Evolutionary conservation across 2,113 vertebrate genomes (phyloP).

Genomic region (Eulemur macaco): DNA sequence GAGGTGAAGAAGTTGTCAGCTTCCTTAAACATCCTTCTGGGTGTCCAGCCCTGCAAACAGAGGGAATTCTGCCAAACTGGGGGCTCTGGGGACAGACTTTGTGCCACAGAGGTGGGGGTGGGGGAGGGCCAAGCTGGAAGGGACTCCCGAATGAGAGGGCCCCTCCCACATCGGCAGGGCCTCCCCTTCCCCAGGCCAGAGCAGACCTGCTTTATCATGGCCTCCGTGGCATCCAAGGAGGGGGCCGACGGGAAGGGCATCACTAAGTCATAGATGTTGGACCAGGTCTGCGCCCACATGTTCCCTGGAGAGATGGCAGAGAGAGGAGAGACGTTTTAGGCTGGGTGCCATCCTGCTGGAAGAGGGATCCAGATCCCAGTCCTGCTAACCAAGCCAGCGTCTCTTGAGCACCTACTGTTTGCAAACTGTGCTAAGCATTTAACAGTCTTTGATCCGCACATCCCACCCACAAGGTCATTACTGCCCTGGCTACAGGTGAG

Average conservation of each 20-base stretch:
- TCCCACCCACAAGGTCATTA: background rate
- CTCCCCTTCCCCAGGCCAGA: background rate
- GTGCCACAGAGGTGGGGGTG: fast-evolving
- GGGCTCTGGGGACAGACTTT: background rate
- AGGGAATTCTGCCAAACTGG: background rate
- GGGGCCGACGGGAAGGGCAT: constrained; percentile 91
- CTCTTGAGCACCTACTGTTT: background rate
- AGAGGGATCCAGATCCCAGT: background rate
- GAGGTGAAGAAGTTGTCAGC: constrained; percentile 93
- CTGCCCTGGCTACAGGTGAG: background rate
- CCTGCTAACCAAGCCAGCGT: background rate
- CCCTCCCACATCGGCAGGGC: background rate
- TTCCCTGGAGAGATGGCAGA: constrained; percentile 87
- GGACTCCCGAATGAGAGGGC: background rate
- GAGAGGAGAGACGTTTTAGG: background rate
- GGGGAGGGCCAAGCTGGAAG: background rate
- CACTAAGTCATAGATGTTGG: constrained; percentile 92
- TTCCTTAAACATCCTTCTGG: constrained; percentile 92
- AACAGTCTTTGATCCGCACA: background rate
- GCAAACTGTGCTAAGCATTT: background rate
- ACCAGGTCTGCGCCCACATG: constrained; percentile 99
- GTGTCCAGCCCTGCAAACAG: constrained; percentile 90
- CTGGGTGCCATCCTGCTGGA: fast-evolving
- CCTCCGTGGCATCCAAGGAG: constrained; percentile 93
- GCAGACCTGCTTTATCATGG: constrained; percentile 93